phyloP scores from a whole-genome alignment of 2,888 invertebrate genomes.

The Eucriotettix oculatus region DNA sequence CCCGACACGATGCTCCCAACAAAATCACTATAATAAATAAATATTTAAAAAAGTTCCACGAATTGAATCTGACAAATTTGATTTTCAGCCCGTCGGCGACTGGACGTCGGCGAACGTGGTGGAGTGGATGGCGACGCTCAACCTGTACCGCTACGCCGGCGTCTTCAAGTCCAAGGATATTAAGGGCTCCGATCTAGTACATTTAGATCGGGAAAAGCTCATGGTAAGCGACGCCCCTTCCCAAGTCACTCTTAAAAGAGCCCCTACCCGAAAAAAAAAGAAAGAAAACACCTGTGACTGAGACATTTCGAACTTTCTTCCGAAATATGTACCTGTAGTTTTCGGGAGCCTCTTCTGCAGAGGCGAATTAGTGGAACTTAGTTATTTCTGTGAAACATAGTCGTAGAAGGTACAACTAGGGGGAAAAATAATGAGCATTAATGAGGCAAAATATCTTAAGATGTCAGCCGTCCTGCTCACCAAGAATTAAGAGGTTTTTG shows the following conservation, averaged over 20 bases:
- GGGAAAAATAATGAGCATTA: too few species aligned
- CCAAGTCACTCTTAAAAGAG: neutral
- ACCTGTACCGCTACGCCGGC: conserved; percentile 53
- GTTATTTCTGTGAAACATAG: too few species aligned
- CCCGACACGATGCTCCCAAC: neutral
- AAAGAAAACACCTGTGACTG: too few species aligned
- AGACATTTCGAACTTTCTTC: too few species aligned
- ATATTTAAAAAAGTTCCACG: neutral
- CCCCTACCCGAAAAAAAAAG: too few species aligned
- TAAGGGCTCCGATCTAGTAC: conserved; percentile 46
- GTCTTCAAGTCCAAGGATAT: conserved; percentile 53
- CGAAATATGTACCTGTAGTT: too few species aligned
- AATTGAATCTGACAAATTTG: neutral
- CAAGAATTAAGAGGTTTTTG: too few species aligned
- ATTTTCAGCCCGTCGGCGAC: conserved; percentile 44
- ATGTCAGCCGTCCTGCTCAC: too few species aligned
- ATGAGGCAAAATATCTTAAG: too few species aligned
- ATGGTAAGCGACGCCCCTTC: conserved; percentile 31
- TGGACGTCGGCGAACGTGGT: conserved; percentile 54
- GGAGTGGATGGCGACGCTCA: conserved; percentile 60
- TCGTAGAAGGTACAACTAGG: too few species aligned
- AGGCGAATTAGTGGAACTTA: too few species aligned
- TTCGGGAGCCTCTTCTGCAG: too few species aligned
- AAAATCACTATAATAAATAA: neutral
- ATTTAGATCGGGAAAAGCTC: conserved; percentile 47